These are phyloP conservation scores for Cephus rjabovi DNA, from an alignment of 2,888 invertebrate genomes.

Conservation along the genomic window DNA sequence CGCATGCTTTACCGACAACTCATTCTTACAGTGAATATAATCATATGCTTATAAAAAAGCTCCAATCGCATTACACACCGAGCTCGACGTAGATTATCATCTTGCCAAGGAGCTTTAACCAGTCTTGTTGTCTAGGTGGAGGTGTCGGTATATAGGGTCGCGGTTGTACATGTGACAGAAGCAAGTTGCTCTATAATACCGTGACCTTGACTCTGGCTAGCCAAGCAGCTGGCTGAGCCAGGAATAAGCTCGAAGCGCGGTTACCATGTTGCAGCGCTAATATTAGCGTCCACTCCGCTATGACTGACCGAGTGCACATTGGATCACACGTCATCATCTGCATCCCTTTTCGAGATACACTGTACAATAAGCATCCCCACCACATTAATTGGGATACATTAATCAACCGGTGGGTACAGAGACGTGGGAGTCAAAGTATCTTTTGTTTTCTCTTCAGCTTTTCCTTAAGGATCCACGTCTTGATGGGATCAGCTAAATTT, in stretches of 20 bases:
- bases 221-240: constrained; percentile 58
- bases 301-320: constrained; percentile 1
- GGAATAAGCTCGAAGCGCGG: constrained; percentile 61
- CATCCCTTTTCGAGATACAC: background rate
- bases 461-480: background rate
- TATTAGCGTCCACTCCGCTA: constrained; percentile 48
- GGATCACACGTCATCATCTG: background rate
- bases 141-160: background rate
- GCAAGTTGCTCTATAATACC: constrained; percentile 48
- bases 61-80: background rate
- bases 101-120: background rate
- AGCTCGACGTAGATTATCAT: background rate
- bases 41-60: background rate
- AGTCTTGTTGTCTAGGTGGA: background rate
- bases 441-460: background rate
- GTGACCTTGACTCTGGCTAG: constrained; percentile 64
- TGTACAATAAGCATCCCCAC: background rate
- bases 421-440: background rate
- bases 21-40: background rate
- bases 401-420: background rate
- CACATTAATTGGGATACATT: background rate
- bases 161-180: constrained; percentile 3
- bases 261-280: constrained; percentile 62
- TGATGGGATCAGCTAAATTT: background rate
- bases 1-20: background rate